Conservation (phyloP, 53 echinoderm and acorn worm species). For the Luidia sarsii region DNA sequence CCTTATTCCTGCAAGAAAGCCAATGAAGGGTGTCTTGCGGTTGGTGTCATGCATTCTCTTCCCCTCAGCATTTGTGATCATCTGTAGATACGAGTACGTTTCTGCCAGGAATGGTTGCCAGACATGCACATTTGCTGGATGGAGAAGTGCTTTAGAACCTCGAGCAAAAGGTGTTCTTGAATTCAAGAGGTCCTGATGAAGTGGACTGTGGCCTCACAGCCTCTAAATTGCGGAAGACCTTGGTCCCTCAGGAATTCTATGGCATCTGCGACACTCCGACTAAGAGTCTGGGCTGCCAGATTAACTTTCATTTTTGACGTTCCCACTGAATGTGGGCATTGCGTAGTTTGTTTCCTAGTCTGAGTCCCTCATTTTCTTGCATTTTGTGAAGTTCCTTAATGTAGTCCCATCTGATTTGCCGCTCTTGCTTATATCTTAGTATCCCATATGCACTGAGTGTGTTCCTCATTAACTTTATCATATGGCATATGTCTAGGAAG, state of each 20-base stretch:
- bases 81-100: constrained; percentile 12
- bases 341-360: constrained; percentile 58
- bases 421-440: neutral
- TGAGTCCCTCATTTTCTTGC: constrained; percentile 48
- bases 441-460: constrained; percentile 39
- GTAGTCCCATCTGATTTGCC: constrained; percentile 33
- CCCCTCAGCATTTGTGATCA: constrained; percentile 7
- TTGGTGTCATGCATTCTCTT: constrained; percentile 13
- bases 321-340: constrained; percentile 51
- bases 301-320: constrained; percentile 57
- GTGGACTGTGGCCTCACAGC: constrained; percentile 22
- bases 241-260: constrained; percentile 16
- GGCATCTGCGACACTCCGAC: constrained; percentile 61
- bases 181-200: constrained; percentile 4
- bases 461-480: constrained; percentile 48
- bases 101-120: constrained; percentile 7
- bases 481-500: constrained; percentile 57
- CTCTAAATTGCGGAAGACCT: constrained; percentile 38
- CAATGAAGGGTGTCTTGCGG: constrained; percentile 36
- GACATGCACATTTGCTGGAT: neutral
- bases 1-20: constrained; percentile 38
- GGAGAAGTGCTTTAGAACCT: constrained; percentile 12
- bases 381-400: constrained; percentile 47
- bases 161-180: constrained; percentile 17
- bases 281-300: constrained; percentile 58